Evolutionary conservation across 2,888 invertebrate species (phyloP).

Genomic region (Pediacus dermestoides): DNA sequence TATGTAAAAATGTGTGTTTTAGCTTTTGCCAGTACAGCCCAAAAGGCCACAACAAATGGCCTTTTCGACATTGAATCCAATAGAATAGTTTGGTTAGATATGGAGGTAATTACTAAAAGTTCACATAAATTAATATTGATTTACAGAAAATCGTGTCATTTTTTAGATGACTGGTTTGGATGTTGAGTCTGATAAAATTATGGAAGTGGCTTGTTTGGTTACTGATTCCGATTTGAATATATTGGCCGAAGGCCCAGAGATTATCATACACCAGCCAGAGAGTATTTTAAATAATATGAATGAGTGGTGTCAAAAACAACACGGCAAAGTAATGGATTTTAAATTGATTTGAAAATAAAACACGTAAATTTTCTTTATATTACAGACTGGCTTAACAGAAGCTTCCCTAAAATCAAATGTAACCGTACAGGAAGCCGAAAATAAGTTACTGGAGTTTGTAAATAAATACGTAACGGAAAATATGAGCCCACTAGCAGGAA

Average conservation of each 20-base stretch:
- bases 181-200: conserved; percentile 68
- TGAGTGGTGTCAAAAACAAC: conserved; percentile 79
- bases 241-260: conserved; percentile 69
- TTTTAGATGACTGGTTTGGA: conserved; percentile 86
- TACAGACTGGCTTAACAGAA: conserved; percentile 76
- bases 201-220: conserved; percentile 87
- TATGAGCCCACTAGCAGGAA: conserved; percentile 79
- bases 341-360: conserved; percentile 3
- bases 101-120: conserved; percentile 53
- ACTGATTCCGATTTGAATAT: conserved; percentile 78
- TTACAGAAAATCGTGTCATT: conserved; percentile 5
- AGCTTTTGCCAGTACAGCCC: no score
- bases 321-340: conserved; percentile 61
- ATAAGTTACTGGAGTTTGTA: conserved; percentile 68
- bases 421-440: conserved; percentile 66
- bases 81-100: conserved; percentile 70
- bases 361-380: conserved; percentile 5
- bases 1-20: no score
- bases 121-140: conserved; percentile 5
- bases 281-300: conserved; percentile 71
- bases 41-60: no score
- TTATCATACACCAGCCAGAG: conserved; percentile 76
- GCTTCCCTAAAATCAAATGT: conserved; percentile 67
- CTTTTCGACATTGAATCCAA: conserved; percentile 42
- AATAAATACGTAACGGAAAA: conserved; percentile 55